These are phyloP conservation scores for Neolamprologus modestus DNA, from an alignment of 2,113 vertebrate species.

Conservation along the genomic window DNA sequence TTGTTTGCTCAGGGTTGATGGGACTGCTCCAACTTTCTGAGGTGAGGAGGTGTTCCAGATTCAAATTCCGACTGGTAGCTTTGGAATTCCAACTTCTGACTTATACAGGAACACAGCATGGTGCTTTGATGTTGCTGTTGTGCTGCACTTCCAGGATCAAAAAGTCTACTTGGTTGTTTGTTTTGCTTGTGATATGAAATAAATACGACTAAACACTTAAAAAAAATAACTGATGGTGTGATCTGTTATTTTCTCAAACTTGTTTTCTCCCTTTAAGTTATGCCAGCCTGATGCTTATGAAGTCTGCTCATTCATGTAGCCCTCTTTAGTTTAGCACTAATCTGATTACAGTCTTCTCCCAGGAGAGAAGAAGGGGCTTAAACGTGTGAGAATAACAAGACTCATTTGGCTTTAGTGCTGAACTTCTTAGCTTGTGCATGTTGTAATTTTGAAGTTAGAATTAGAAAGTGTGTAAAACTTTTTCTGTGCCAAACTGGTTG, in stretches of 20 bases:
- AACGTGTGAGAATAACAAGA: slow-evolving; percentile 1
- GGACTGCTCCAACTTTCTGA: neutral
- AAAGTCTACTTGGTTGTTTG: neutral
- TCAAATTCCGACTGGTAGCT: neutral
- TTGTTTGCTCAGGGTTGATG: neutral
- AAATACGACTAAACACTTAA: neutral
- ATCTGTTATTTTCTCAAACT: neutral
- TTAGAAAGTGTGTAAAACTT: neutral
- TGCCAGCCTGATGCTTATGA: neutral
- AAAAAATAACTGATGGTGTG: neutral
- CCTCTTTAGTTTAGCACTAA: slow-evolving; percentile 12
- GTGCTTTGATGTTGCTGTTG: neutral
- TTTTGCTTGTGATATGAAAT: neutral
- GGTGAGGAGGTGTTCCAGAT: neutral
- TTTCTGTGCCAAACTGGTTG: neutral
- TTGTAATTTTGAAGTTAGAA: neutral
- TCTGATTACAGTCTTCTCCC: slow-evolving; percentile 37
- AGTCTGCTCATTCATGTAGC: neutral
- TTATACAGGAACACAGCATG: neutral
- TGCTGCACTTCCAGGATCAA: neutral
- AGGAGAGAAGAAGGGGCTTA: neutral
- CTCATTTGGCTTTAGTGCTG: neutral
- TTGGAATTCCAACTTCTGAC: neutral
- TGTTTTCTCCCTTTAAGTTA: neutral
- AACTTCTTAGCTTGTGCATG: neutral